Conservation (phyloP, 2,113 vertebrate species). For the Gopherus flavomarginatus region DNA sequence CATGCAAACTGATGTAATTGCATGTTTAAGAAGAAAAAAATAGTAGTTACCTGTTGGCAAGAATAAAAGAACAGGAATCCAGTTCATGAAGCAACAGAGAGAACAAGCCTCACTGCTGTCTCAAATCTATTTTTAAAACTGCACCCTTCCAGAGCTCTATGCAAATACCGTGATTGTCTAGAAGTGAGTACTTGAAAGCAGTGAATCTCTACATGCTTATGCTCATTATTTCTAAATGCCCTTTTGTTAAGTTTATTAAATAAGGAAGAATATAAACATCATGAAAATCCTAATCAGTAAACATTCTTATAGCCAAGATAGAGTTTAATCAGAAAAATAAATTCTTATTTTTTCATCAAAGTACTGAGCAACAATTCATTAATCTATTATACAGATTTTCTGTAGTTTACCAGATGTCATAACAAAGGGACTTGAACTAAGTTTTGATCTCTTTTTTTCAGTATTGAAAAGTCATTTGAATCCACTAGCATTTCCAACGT, state of each 20-base stretch:
- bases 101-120: no score
- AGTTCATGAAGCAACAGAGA: no score
- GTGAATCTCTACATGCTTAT: background rate
- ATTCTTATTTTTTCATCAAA: background rate
- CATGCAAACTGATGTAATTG: no score
- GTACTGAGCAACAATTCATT: background rate
- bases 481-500: background rate
- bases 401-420: background rate
- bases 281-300: background rate
- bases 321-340: background rate
- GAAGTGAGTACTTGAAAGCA: no score
- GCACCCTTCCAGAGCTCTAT: no score
- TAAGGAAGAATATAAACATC: background rate
- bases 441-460: background rate
- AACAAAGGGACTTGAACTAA: background rate
- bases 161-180: no score
- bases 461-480: background rate
- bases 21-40: no score
- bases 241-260: background rate
- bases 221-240: background rate
- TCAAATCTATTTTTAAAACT: no score
- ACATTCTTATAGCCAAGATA: background rate
- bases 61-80: no score
- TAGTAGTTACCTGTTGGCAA: no score
- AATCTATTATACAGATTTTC: background rate